Conservation (phyloP, 2,113 vertebrate species). For the Nothoprocta pentlandii region DNA sequence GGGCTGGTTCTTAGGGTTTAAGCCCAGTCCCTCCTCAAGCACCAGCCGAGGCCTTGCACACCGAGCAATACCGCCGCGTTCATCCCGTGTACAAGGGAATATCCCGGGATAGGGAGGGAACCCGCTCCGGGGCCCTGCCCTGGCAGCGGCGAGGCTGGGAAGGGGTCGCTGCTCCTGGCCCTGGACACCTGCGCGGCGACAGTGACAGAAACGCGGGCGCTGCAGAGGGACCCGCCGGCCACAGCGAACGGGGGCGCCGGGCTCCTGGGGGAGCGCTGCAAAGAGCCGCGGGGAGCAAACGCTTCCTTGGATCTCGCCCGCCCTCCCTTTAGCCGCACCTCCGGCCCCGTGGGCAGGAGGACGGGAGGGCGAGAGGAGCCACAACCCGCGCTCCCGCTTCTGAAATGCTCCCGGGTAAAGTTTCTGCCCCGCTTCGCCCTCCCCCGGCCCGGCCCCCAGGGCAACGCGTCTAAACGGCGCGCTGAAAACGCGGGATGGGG, state of each 20-base stretch:
- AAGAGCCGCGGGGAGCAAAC: background rate
- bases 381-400: fast-evolving
- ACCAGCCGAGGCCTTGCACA: background rate
- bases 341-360: background rate
- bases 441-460: background rate
- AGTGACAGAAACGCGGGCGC: background rate
- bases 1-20: background rate
- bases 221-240: background rate
- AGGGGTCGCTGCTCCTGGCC: fast-evolving
- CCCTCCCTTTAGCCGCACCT: background rate
- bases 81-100: background rate
- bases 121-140: background rate
- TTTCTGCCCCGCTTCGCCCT: background rate
- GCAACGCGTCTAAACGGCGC: fast-evolving
- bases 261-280: background rate
- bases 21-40: background rate
- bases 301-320: background rate
- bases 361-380: fast-evolving
- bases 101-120: background rate
- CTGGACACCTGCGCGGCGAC: background rate
- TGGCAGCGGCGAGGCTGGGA: background rate
- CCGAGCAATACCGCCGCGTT: background rate
- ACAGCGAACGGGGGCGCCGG: too few species aligned
- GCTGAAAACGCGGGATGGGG: fast-evolving
- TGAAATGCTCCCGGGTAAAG: background rate